Evolutionary conservation across 2,113 vertebrate species (phyloP), one percentile per base, ranked within the genome.

Genomic region (Turnix velox): DNA sequence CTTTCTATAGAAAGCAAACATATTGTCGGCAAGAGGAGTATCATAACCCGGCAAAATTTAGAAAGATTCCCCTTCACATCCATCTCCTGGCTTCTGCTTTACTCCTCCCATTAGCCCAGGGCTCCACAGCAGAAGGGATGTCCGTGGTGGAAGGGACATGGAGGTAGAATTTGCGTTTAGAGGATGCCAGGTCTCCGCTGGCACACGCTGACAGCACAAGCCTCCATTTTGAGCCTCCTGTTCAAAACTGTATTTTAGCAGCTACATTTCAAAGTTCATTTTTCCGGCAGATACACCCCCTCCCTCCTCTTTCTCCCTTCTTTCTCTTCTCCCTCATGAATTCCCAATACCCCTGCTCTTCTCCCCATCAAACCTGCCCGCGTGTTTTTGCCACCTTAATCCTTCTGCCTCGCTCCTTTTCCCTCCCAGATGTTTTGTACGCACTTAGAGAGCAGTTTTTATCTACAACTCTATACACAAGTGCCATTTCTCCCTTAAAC

Each of bases 201-300:
- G 88, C 87, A 89, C 77, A 73, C 87, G 39, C 45, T 80, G 84
- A 76, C 90, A 95, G 92, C 82, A 93, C 61, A 77, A 73, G 89
- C 94, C 96, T 97, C 97, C 97, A 98, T 97, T 97, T 97, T 96
- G 97, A 97, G 90, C 66, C 87, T 97, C 87, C 65, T 65, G 88
- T 92, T 91, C 93, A 85, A 95, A 93, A 97, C 92, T 79, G 74
- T 54, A 71, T 94, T 97, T 95, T 66, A 95, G 63, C 87, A 94
- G 80, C 22, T 55, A 33, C 45, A 71, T 83, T 84, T 91, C 88
- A 91, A 94, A 96, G 92, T 93, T 91, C 63, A 37, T 91, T 93
- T 93, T 96, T 88, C 79, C 69, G 30, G 87, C 49, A 84, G 66
- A 80, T 5, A 13, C 52, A 42, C 28, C 91, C 61, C 55, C 91